Evolutionary conservation across 2,797 vertebrate species (phyloP).

Genomic region (Siniperca scherzeri): DNA sequence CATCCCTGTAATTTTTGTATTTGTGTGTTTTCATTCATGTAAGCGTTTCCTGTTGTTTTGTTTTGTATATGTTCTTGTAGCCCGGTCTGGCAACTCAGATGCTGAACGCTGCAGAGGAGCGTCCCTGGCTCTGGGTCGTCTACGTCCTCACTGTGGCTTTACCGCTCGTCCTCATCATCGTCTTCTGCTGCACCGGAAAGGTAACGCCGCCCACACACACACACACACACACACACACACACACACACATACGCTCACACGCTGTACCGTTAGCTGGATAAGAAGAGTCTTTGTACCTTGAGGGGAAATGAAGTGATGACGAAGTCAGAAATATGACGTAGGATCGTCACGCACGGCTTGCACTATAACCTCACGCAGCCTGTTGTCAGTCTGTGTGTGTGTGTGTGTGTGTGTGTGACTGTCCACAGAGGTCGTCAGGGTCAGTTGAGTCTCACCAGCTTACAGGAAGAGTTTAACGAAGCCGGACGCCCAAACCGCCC

Average conservation of each 20-base stretch:
- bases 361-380: background rate
- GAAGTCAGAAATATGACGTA: too few relatives aligned
- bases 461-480: conserved; percentile 70
- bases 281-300: background rate
- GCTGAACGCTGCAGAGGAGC: conserved; percentile 94
- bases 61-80: conserved; percentile 70
- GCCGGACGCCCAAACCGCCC: background rate
- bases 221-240: background rate
- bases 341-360: background rate
- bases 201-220: conserved; percentile 75
- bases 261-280: background rate
- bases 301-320: background rate
- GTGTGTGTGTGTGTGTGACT: conserved; percentile 21
- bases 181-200: conserved; percentile 99
- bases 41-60: too few relatives aligned
- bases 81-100: conserved; percentile 94
- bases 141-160: conserved; percentile 96
- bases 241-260: background rate
- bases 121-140: conserved; percentile 98
- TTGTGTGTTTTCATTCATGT: too few relatives aligned
- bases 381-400: background rate
- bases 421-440: conserved; percentile 66
- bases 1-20: too few relatives aligned
- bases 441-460: conserved; percentile 65
- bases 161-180: conserved; percentile 93